Evolutionary conservation across 1,140 invertebrate species (phyloP).

Genomic region (Bombus superbus): DNA sequence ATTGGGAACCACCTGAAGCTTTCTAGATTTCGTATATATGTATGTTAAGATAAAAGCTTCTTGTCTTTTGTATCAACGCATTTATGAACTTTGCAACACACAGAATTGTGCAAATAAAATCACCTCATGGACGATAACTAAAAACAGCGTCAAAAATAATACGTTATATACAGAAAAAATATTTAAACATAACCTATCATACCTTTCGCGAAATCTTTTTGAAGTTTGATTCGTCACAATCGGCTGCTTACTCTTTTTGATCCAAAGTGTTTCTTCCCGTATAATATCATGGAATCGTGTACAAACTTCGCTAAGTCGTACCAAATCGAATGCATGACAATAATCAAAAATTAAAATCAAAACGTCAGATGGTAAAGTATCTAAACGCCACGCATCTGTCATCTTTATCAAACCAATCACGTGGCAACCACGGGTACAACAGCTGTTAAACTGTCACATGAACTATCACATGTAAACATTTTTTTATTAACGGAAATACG

Average conservation of each 20-base stretch:
- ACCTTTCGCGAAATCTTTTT: constrained; percentile 75
- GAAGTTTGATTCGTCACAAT: constrained; percentile 78
- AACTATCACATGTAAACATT: not conserved
- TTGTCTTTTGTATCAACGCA: not conserved
- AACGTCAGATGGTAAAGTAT: constrained; percentile 77
- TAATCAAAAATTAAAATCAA: constrained; percentile 79
- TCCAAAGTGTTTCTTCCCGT: constrained; percentile 71
- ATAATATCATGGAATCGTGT: constrained; percentile 74
- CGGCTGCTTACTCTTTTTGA: constrained; percentile 69
- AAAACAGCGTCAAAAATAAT: not conserved
- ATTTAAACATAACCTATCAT: constrained; percentile 65
- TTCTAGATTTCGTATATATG: not conserved
- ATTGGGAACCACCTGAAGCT: not conserved
- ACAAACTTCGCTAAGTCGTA: constrained; percentile 77
- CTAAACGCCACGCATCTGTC: constrained; percentile 72
- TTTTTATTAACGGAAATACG: not conserved
- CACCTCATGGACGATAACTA: not conserved
- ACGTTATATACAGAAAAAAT: not conserved
- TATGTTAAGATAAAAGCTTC: not conserved
- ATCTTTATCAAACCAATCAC: constrained; percentile 63
- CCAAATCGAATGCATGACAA: constrained; percentile 77
- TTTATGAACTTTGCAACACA: not conserved
- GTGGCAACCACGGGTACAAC: not conserved
- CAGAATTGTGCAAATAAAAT: not conserved
- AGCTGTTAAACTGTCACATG: constrained; percentile 14